Percentiles rank a stretch among this genome's conserved stretches.
Conservation (phyloP, 2,113 vertebrate genomes). For the Leiothrix lutea region DNA sequence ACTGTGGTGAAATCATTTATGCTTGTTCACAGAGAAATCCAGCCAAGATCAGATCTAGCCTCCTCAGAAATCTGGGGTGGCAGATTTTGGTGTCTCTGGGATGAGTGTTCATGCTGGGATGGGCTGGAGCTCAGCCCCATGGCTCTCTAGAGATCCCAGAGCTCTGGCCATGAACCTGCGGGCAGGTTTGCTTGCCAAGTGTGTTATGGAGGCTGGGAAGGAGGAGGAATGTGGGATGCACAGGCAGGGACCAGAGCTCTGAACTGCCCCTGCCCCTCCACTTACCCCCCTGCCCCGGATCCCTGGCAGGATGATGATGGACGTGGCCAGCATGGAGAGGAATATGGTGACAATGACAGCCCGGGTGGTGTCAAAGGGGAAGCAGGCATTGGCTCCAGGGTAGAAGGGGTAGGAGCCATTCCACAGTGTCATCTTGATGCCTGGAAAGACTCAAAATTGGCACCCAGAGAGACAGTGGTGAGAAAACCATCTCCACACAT, state of each 20-base stretch:
- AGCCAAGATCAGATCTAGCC: neutral
- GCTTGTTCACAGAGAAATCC: neutral
- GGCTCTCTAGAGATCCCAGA: neutral
- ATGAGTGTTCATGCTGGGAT: neutral
- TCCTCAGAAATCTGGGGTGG: neutral
- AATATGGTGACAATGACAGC: conserved; percentile 84
- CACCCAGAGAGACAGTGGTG: neutral
- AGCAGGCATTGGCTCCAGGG: conserved; percentile 68
- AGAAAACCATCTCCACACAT: neutral
- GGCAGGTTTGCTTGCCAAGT: neutral
- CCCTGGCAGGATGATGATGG: conserved; percentile 88
- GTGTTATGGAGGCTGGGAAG: neutral
- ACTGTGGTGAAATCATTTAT: neutral
- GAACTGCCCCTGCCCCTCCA: neutral
- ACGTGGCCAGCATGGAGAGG: conserved; percentile 73
- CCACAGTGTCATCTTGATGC: conserved; percentile 85
- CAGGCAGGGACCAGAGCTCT: neutral
- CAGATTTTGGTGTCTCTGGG: neutral
- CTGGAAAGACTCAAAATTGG: neutral
- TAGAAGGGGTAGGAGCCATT: conserved; percentile 91
- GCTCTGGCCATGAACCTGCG: neutral
- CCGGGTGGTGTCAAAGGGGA: conserved; percentile 74
- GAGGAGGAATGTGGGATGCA: neutral
- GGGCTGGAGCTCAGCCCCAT: neutral
- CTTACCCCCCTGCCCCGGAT: conserved; percentile 90